Conservation (phyloP, 2,797 vertebrate species). For the Rallus crepitans region DNA sequence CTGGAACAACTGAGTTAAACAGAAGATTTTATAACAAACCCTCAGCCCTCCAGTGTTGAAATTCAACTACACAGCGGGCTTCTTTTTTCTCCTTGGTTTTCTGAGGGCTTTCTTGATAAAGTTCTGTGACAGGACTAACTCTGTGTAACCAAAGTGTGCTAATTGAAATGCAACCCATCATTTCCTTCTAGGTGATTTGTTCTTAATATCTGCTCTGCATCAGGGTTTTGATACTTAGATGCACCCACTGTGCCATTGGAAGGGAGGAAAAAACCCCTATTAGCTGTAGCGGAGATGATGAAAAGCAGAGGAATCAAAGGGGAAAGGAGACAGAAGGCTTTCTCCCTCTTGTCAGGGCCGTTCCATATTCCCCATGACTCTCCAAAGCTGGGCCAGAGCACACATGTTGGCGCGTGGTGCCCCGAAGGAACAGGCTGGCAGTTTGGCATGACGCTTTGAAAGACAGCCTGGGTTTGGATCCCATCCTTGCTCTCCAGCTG, state of each 20-base stretch:
- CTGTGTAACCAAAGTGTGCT: slow-evolving; percentile 14
- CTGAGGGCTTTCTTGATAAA: slow-evolving; percentile 16
- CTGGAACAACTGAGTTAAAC: slow-evolving; percentile 45
- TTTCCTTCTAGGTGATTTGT: slow-evolving; percentile 60
- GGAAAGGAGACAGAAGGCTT: slow-evolving; percentile 51
- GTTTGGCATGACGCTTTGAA: not conserved
- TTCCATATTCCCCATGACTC: not conserved
- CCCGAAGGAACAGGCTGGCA: slow-evolving; percentile 47
- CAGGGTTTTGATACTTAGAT: slow-evolving; percentile 25
- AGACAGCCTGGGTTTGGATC: slow-evolving; percentile 23
- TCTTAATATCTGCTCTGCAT: slow-evolving; percentile 43
- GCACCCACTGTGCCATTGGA: slow-evolving; percentile 44
- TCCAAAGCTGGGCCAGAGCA: not conserved
- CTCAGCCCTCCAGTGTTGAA: slow-evolving; percentile 10
- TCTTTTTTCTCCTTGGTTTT: slow-evolving; percentile 2
- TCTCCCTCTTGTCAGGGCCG: not conserved
- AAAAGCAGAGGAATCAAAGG: slow-evolving; percentile 45
- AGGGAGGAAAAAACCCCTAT: slow-evolving; percentile 6
- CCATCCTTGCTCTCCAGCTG: slow-evolving; percentile 61
- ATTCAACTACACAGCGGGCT: slow-evolving; percentile 33
- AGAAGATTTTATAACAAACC: slow-evolving; percentile 41
- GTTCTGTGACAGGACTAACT: slow-evolving; percentile 45
- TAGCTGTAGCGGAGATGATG: slow-evolving; percentile 24
- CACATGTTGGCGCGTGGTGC: slow-evolving; percentile 22
- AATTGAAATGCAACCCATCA: slow-evolving; percentile 56